Base-by-base conservation (phyloP, 2,113 vertebrate genomes). In the Falcunculus frontatus region DNA sequence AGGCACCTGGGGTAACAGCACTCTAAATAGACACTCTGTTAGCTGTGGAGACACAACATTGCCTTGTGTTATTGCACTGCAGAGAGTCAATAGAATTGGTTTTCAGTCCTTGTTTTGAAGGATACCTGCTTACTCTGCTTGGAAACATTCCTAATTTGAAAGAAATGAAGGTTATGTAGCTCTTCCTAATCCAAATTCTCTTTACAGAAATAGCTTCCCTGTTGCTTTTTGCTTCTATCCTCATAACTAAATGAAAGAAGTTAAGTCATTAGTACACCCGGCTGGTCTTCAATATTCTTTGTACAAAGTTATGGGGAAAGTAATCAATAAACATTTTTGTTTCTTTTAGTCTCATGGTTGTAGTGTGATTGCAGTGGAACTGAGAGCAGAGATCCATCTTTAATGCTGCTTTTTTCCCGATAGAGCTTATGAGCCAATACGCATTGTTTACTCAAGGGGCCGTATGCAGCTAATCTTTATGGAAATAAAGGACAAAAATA, bases 401-500 rank as follows among this genome's bases (percentile, higher is more conserved):
- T 93, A 92, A 60, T 11, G n/a, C 73, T 29, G 55, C 72, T 77
- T 93, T 89, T 94, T 85, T 35, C 94, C 87, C 60, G 4, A 4
- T 13, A 95, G 96, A 94, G 83, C 57, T 93, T 13, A 16, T 29
- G 59, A 96, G 86, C 94, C 95, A 86, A 84, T 90, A 88, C 57
- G 37, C 53, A 41, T 75, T 93, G 93, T 95, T 97, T 97, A 95
- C 85, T 95, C 95, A 87, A 26, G 37, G 85, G 95, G 94, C 95
- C 76, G 65, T 86, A 55, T 62, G 94, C 94, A 97, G 93, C 96
- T 97, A 96, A 97, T 97, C 91, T 98, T 96, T 95, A 98, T 97
- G 97, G 97, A 98, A 98, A 98, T 97, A 97, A 96, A 97, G 90
- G 93, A 95, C 44, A 80, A 85, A 97, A 97, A 97, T 97, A 98